phyloP scores from a whole-genome alignment of 2,113 vertebrate species.

The Spizaetus ornatus region DNA sequence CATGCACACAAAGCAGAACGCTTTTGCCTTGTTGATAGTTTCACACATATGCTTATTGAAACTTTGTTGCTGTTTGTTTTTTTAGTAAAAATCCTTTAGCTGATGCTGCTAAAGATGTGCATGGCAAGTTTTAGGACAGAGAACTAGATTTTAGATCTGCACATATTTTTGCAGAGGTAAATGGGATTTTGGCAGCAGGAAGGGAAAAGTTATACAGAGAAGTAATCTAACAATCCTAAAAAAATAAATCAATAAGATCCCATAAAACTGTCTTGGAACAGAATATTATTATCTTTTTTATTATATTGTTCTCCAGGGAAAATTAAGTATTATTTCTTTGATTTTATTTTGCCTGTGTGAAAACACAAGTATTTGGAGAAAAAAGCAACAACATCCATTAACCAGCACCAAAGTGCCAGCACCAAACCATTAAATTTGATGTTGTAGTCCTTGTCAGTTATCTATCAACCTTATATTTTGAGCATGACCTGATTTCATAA shows the following conservation, averaged over 20 bases:
- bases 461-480: background rate
- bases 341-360: background rate
- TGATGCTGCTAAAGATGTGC: background rate
- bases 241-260: background rate
- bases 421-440: background rate
- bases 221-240: background rate
- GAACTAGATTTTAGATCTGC: background rate
- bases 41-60: background rate
- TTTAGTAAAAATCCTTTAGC: background rate
- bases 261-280: background rate
- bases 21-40: background rate
- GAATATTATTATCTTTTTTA: background rate
- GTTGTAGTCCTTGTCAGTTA: background rate
- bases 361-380: background rate
- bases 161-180: background rate
- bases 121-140: background rate
- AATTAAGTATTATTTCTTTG: background rate
- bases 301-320: background rate
- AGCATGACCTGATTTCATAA: background rate
- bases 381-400: background rate
- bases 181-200: background rate
- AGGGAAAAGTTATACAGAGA: background rate
- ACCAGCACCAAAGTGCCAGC: background rate
- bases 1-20: background rate
- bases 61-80: background rate